These are phyloP conservation scores for Dendrolimus kikuchii DNA, from an alignment of 1,140 invertebrate genomes.

Conservation along the genomic window DNA sequence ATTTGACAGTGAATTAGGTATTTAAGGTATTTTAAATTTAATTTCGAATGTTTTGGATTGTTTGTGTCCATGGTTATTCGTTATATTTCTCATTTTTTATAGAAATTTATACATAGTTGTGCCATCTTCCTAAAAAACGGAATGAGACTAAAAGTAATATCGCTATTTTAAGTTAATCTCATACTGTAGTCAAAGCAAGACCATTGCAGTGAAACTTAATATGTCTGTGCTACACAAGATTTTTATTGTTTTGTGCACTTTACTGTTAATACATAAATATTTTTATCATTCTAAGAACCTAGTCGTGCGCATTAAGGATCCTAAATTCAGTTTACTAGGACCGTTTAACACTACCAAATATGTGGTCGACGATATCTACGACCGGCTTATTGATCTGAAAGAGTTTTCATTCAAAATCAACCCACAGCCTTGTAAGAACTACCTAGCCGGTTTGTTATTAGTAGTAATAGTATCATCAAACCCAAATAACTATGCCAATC, in stretches of 20 bases:
- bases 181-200: not conserved
- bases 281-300: slow-evolving; percentile 9
- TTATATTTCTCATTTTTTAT: too few species aligned
- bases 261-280: slow-evolving; percentile 17
- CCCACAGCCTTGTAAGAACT: slow-evolving; percentile 67
- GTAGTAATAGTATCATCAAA: slow-evolving; percentile 81
- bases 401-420: slow-evolving; percentile 74
- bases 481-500: slow-evolving; percentile 75
- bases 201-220: slow-evolving; percentile 15
- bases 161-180: too few species aligned
- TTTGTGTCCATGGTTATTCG: too few species aligned
- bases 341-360: slow-evolving; percentile 20
- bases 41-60: too few species aligned
- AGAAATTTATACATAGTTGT: too few species aligned
- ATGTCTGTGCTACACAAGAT: slow-evolving; percentile 23
- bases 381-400: slow-evolving; percentile 71
- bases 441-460: slow-evolving; percentile 62
- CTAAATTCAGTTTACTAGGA: slow-evolving; percentile 22
- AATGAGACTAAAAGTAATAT: too few species aligned
- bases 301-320: slow-evolving; percentile 17
- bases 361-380: slow-evolving; percentile 22
- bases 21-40: too few species aligned
- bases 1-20: too few species aligned
- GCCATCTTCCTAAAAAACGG: too few species aligned
- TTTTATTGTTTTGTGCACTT: slow-evolving; percentile 13